phyloP scores from a whole-genome alignment of 2,797 vertebrate species.

The Anableps anableps region DNA sequence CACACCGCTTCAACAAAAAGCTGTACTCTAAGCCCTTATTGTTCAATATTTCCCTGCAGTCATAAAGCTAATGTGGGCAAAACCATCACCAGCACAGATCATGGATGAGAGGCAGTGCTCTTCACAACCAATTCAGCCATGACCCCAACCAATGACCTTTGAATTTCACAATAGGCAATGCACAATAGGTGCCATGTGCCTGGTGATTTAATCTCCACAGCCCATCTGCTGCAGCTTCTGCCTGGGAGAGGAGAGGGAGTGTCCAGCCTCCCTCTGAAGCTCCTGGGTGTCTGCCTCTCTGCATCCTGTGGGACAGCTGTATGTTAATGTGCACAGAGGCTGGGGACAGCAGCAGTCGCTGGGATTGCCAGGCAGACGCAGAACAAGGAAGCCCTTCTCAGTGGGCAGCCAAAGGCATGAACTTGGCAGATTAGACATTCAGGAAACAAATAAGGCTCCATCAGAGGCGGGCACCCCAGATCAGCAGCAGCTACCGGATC shows the following conservation, averaged over 20 bases:
- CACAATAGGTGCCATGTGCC: constrained; percentile 87
- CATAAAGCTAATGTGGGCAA: constrained; percentile 50
- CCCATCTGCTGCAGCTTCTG: constrained; percentile 91
- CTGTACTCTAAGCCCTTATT: background rate
- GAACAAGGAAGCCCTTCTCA: constrained; percentile 90
- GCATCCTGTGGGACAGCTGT: constrained; percentile 94
- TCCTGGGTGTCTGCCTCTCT: constrained; percentile 80
- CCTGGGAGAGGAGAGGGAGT: constrained; percentile 62
- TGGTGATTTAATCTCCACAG: constrained; percentile 87
- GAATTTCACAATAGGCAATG: constrained; percentile 84
- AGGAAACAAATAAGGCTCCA: constrained; percentile 85
- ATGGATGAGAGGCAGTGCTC: constrained; percentile 25
- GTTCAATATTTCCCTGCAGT: constrained; percentile 50
- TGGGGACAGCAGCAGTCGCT: constrained; percentile 89
- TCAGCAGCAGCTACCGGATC: constrained; percentile 55
- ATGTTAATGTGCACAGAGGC: constrained; percentile 95
- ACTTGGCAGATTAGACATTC: constrained; percentile 94
- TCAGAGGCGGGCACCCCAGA: constrained; percentile 63
- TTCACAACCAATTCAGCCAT: constrained; percentile 50
- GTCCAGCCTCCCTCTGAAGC: constrained; percentile 74
- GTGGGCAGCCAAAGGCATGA: constrained; percentile 87
- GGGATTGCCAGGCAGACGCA: constrained; percentile 83
- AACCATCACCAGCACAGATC: constrained; percentile 35
- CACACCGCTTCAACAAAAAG: background rate
- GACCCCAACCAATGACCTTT: constrained; percentile 83